Base-by-base conservation (phyloP, 2,888 invertebrate genomes). In the Drosophila kanekoi region DNA sequence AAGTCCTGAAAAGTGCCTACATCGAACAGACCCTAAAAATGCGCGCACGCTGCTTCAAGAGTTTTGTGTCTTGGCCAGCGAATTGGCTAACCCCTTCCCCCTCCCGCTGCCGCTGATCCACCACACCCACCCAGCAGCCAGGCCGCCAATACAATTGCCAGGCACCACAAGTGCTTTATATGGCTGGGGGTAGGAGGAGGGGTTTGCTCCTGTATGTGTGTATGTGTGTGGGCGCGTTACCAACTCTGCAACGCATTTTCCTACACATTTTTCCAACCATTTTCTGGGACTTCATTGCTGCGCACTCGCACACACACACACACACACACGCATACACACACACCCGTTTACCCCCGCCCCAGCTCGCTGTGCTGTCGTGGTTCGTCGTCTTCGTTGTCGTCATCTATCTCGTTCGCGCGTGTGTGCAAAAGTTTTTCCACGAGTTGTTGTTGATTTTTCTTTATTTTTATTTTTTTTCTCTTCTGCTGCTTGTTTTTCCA, bases 341-440 rank as follows among this genome's bases (percentile, higher is more conserved):
- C 65, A 68, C 67, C 63, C 70, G 47, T 54, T 68, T 20, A 41
- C 32, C 52, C 64, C 40, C 48, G 32, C 57, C 45, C 11, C 20
- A 5, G 9, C 49, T 45, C 13, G 14, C 38, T 58, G 49, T 57
- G 53, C 59, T 58, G 16, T 53, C 66, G 71, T 66, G 53, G 60
- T 51, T 64, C 71, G 69, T 76, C 81, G 72, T 81, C 72, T 76
- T 72, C 73, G 68, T 77, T 57, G 70, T 67, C 75, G 69, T 72
- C 84, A 77, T 72, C 84, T 81, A 72, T 83, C 81, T 78, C 84
- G 62, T 81, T 86, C 77, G 68, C 77, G 66, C 79, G 81, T 82
- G 61, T 83, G 79, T 79, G 81, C 63, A 48, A 73, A 85, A 85
- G 67, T 84, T 84, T 86, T 85, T 84, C 81, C 83, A 75, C 85